Conservation (phyloP, 2,888 invertebrate species). For the Ichneumoninae sp. region DNA sequence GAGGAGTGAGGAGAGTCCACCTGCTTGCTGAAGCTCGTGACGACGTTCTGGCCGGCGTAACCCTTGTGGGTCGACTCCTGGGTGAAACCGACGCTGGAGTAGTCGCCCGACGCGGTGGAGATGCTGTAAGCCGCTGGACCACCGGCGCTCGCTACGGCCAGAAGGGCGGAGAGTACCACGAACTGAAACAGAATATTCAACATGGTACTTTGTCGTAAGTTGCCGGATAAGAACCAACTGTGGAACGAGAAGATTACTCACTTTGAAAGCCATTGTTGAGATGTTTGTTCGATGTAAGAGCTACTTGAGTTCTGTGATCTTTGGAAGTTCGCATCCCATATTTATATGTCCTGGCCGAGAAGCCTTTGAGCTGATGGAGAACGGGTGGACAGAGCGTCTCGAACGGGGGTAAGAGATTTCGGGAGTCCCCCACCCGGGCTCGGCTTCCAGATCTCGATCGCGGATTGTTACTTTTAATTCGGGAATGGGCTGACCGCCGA, state of each 20-base stretch:
- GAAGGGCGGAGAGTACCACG: slow-evolving; percentile 72
- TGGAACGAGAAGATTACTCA: slow-evolving; percentile 64
- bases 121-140: slow-evolving; percentile 77
- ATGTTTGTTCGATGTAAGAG: slow-evolving; percentile 68
- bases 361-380: slow-evolving; percentile 36
- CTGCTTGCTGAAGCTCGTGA: slow-evolving; percentile 75
- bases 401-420: slow-evolving; percentile 28
- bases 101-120: slow-evolving; percentile 74
- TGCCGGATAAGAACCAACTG: neutral
- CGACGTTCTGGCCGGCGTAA: slow-evolving; percentile 77
- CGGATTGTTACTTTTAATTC: slow-evolving; percentile 33
- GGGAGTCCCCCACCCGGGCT: slow-evolving; percentile 1
- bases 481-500: slow-evolving; percentile 29
- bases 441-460: slow-evolving; percentile 11
- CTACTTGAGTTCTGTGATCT: slow-evolving; percentile 73
- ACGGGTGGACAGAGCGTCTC: neutral
- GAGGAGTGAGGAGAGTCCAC: slow-evolving; percentile 77
- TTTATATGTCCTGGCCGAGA: slow-evolving; percentile 72
- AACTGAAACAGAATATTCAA: slow-evolving; percentile 66
- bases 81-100: slow-evolving; percentile 74
- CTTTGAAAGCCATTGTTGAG: slow-evolving; percentile 78
- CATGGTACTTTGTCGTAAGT: neutral
- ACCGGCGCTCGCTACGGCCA: slow-evolving; percentile 74
- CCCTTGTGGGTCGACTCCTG: slow-evolving; percentile 80
- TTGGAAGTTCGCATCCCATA: slow-evolving; percentile 67